Evolutionary conservation across 2,888 invertebrate species (phyloP).

Genomic region (Meta bourneti): DNA sequence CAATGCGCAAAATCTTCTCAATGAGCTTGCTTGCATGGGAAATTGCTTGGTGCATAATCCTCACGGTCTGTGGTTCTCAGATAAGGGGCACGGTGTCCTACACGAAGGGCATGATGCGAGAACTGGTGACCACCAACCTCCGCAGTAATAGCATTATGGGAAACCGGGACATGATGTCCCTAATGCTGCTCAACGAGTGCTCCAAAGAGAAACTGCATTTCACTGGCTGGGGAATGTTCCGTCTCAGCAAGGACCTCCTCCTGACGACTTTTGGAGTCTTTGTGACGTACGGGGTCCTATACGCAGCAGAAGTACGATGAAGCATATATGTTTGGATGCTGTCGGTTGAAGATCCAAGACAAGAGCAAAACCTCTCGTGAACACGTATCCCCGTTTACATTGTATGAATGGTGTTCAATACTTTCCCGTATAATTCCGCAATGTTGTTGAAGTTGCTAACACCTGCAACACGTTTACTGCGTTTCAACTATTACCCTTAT

Average conservation of each 20-base stretch:
- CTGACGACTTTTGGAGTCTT: conserved; percentile 34
- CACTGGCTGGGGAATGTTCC: conserved; percentile 46
- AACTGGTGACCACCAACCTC: background rate
- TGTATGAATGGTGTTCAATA: too few species aligned
- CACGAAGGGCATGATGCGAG: background rate
- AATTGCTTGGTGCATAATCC: conserved; percentile 2
- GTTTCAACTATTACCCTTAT: too few species aligned
- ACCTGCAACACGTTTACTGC: too few species aligned
- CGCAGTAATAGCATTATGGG: background rate
- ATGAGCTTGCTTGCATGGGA: conserved; percentile 23
- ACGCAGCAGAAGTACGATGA: conserved; percentile 14
- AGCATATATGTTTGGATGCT: background rate
- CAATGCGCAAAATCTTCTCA: background rate
- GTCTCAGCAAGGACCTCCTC: conserved; percentile 21
- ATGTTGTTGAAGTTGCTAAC: too few species aligned
- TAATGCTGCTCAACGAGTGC: conserved; percentile 10
- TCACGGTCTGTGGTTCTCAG: conserved; percentile 27
- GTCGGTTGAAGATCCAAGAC: too few species aligned
- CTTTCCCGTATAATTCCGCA: too few species aligned
- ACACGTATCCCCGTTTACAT: too few species aligned
- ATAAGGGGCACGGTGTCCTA: background rate
- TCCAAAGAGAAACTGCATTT: conserved; percentile 16
- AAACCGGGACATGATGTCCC: background rate
- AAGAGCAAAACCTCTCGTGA: too few species aligned
- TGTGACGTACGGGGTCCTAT: conserved; percentile 39